Base-by-base conservation (phyloP, 35 echinoderm and acorn worm species). In the Ptychodera flava region DNA sequence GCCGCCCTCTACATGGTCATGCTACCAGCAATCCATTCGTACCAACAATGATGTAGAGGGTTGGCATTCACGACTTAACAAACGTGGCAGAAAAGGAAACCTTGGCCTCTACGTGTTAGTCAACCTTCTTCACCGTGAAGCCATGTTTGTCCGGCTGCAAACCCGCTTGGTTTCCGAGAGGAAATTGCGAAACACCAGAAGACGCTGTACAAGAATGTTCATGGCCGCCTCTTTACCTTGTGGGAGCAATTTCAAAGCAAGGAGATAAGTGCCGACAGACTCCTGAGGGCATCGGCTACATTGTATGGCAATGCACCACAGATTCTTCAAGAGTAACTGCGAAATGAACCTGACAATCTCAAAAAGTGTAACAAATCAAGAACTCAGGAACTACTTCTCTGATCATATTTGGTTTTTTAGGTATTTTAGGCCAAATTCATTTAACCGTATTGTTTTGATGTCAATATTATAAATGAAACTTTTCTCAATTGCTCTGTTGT, bases 11-110 rank as follows among this genome's bases (percentile, higher is more conserved):
- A 78, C n/a, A 29, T 88, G 86, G 91, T 45, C 80, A 0, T 79
- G 28, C 1, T 92, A 77, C 76, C 28, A 77, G 0, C 81, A 85
- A 34, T 32, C 80, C 0, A 29, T 84, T 0, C 35, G 86, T 1
- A 92, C 91, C 16, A 92, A 92, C 91, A 92, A 92, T 52, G 86
- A 92, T 31, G 80, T 92, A 0, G 91, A 92, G 33, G 91, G 85
- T 0, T 88, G 91, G 91, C 91, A 88, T 38, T 32, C 64, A 27
- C 36, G 33, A 16, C 52, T 92, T 0, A 64, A 92, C 82, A 33
- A 78, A 31, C 15, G 76, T 36, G 85, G 84, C 15, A 28, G 37
- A 1, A 83, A 52, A 22, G 35, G 78, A 35, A 80, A 29, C 32
- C 80, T 89, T 16, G 35, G 83, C 34, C 83, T 64, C 45, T 64